Conservation (phyloP, 2,113 vertebrate species). For the Lycocorax pyrrhopterus region DNA sequence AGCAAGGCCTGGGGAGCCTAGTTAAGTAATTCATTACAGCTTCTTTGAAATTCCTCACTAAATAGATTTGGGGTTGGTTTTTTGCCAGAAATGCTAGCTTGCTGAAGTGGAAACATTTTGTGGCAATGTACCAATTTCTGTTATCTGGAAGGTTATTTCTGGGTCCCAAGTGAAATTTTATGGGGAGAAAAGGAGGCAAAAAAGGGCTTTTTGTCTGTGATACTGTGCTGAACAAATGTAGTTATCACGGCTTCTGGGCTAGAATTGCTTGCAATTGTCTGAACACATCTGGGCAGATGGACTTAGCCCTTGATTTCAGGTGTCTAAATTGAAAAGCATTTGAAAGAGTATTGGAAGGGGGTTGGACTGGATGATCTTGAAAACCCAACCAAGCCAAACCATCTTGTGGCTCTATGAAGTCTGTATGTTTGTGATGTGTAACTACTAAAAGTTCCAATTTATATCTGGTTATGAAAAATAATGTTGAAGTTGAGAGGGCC, state of each 20-base stretch:
- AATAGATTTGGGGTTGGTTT: background rate
- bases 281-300: background rate
- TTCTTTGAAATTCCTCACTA: slow-evolving; percentile 9
- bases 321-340: background rate
- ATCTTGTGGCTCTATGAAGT: background rate
- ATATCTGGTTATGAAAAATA: background rate
- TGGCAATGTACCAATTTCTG: background rate
- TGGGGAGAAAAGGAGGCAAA: background rate
- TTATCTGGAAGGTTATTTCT: background rate
- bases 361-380: background rate
- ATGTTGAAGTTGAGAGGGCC: background rate
- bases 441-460: background rate
- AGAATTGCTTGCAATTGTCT: background rate
- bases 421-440: background rate
- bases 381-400: background rate
- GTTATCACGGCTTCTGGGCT: background rate
- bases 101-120: background rate
- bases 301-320: background rate
- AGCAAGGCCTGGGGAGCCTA: background rate
- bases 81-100: background rate
- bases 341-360: background rate
- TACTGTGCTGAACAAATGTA: background rate
- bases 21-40: background rate
- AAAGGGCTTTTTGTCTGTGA: background rate
- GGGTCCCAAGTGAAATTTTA: background rate